Base-by-base conservation (phyloP, 2,888 invertebrate genomes). In the Teinopalpus imperialis region DNA sequence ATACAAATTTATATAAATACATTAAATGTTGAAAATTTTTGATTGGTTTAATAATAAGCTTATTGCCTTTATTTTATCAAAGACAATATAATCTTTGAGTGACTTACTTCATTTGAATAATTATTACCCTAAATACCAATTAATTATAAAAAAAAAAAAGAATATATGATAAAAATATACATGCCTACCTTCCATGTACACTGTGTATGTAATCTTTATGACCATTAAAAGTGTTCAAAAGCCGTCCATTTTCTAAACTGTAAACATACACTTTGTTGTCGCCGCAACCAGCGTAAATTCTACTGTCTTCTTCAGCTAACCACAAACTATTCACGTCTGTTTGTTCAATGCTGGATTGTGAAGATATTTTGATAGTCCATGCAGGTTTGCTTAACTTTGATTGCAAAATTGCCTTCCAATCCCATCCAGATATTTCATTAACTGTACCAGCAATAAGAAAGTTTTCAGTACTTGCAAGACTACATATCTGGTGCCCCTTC, bases 201-300 rank as follows among this genome's bases (percentile, higher is more conserved):
- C 92, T 90, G 67, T 98, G 97, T 45, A 98, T 90, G 65, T 94
- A 97, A 73, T 96, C 94, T 4, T 87, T 91, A 68, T 98, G 97
- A 0, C 94, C 95, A 18, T 82, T 82, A 45, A 93, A 91, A 12
- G 90, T 91, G 5, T 91, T 89, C 21, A 93, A 52, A 34, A 94
- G 85, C 59, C 90, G 90, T 1, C 96, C 94, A 67, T 92, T 92
- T 64, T 97, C 96, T 47, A 97, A 76, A 69, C 93, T 93, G 64
- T 93, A 94, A 1, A 91, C 85, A 79, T 97, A 94, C 31, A 97
- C 90, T 56, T 93, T 92, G 61, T 94, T 94, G 66, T 97, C 95
- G 0, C 97, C 97, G 80, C 97, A 96, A 0, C 95, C 97, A 3
- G 93, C 95, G 77, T 92, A 95, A 30, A 97, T 63, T 12, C 80